phyloP scores from a whole-genome alignment of 1,140 invertebrate genomes.

The Ridgeia piscesae region DNA sequence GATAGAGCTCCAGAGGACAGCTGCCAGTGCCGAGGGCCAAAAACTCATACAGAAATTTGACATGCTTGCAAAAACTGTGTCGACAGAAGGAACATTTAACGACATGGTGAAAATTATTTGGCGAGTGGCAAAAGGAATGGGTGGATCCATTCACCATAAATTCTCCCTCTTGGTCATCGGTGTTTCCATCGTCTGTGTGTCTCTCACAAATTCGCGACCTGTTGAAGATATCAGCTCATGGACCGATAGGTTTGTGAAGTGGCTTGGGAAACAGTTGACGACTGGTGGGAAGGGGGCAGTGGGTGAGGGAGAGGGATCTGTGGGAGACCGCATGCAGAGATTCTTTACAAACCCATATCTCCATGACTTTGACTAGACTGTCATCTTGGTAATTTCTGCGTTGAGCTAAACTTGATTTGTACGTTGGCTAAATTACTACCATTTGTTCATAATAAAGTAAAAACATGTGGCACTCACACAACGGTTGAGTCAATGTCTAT shows the following conservation, averaged over 20 bases:
- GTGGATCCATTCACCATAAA: background rate
- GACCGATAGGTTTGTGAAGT: constrained; percentile 11
- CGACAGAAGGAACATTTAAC: constrained; percentile 26
- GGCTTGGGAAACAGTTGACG: constrained; percentile 24
- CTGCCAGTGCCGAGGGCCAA: constrained; percentile 10
- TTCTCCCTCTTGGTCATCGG: constrained; percentile 19
- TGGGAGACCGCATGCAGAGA: constrained; percentile 12
- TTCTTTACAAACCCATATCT: constrained; percentile 26
- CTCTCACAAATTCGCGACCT: background rate
- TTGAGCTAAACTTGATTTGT: background rate
- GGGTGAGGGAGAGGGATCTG: constrained; percentile 22
- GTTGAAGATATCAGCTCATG: constrained; percentile 9
- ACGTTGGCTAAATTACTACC: background rate
- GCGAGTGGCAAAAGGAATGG: constrained; percentile 23
- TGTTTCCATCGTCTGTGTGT: background rate
- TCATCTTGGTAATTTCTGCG: background rate
- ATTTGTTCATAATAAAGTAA: too few relatives aligned
- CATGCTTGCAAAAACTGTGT: constrained; percentile 18
- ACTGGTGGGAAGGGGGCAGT: constrained; percentile 23
- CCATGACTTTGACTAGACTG: constrained; percentile 24
- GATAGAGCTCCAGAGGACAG: background rate
- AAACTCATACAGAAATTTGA: constrained; percentile 20
- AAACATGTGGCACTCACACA: too few relatives aligned
- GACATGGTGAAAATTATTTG: constrained; percentile 28
- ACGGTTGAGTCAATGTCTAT: too few relatives aligned